Evolutionary conservation across 2,113 vertebrate genomes (phyloP), one percentile per base, ranked within the genome.

Genomic region (Xyliphius kryptos): DNA sequence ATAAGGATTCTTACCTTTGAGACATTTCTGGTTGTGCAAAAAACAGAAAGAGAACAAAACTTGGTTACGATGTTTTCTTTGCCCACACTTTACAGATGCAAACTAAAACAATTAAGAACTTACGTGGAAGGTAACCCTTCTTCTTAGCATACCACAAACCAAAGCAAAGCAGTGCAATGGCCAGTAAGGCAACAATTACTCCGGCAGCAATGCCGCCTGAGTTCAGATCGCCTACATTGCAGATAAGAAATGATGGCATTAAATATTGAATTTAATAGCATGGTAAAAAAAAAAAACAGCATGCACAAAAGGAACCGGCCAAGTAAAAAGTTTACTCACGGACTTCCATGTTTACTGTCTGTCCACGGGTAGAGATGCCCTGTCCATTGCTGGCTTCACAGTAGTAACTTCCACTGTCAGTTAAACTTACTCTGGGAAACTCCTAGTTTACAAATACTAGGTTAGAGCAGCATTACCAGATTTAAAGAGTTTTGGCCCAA

Each of bases 91-190:
- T 38, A 11, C 17, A 48, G 5, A 48, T 7, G 9, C 11, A n/a
- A 40, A 32, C 55, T 36, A 20, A 47, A 47, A 64, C 3, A 50
- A 10, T 9, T 11, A 49, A 14, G 22, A 14, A 83, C 93, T 90
- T 71, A 95, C 93, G 86, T 50, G 86, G 81, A 32, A 94, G 86
- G 79, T 86, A 94, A 77, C 93, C 94, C 10, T 89, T 90, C 58
- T 83, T 88, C 46, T 86, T 66, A 62, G 91, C 92, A 6, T 84
- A 95, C 92, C 84, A 88, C 73, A 89, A 5, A 9, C 61, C 86
- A 55, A 83, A 59, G 65, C 3, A 67, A 38, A 89, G 70, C 9
- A 87, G 16, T 4, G 2, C 74, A 47, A 88, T 14, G 0, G 85
- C 70, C 56, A 89, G 73, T 26, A 89, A 71, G 60, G 61, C 76